Base-by-base conservation (phyloP, 35 echinoderm and acorn worm genomes). In the Heliocidaris tuberculata region DNA sequence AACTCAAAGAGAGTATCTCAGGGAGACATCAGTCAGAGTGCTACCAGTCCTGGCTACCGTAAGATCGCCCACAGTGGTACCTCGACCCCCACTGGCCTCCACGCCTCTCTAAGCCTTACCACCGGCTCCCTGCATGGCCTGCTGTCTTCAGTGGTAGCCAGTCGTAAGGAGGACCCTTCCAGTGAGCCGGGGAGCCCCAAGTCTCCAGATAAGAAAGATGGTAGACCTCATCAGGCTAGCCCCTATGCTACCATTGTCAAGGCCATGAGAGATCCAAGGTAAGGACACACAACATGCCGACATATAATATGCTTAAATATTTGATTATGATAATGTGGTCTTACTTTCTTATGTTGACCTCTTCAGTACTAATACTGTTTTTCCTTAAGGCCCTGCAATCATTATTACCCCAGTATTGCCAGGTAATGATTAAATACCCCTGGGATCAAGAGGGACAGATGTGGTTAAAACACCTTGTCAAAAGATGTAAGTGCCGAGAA, bases 201-300 rank as follows among this genome's bases (percentile, higher is more conserved):
- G 87, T 89, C 87, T 47, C 31, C 87, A 12, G 31, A 47, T 21
- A 89, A 48, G 31, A 89, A n/a, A 32, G 87, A 89, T 24, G 87
- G 11, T 10, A 48, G 24, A 48, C 87, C 47, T 12, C 31, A 89
- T 19, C 87, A 47, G 32, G 47, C 30, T 9, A 89, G 87, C 31
- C 15, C 12, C 1, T 48, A 17, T 32, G 12, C 30, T 47, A 13
- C 87, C 49, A 59, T 93, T 31, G 91, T 93, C 29, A 93, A 93
- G 50, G 91, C 91, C 16, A 93, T 93, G 91, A 49, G 48, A 59
- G 50, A 59, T 19, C 91, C 91, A 59, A 59, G 48, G 91, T 93
- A 9, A 59, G 91, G 31, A 24, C 0, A 13, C 85, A 13, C 87
- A 24, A 47, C 70, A 85, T 19, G n/a, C n/a, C n/a, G n/a, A n/a